Evolutionary conservation across 2,113 vertebrate genomes (phyloP), one percentile per base, ranked within the genome.

Genomic region (Chlamydotis undulata): DNA sequence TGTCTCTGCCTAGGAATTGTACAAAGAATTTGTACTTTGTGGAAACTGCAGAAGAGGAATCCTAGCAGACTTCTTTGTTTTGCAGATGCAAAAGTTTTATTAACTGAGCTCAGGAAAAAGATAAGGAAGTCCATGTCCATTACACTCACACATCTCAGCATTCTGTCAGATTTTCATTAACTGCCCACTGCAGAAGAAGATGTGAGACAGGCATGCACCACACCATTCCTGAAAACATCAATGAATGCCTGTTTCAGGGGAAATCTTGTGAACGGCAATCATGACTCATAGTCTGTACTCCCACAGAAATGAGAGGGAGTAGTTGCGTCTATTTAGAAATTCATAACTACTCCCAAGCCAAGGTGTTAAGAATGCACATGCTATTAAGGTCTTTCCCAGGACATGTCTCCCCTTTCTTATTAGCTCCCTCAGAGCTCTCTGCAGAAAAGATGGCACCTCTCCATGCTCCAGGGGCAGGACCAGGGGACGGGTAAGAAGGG

Each of bases 401-500:
- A 65, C 31, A 67, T 35, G 8, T 68, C 10, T 63, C 17, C 18
- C 39, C 8, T 33, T 76, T 55, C n/a, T 65, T 52, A 22, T 14
- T 37, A 69, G 22, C 28, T 50, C 35, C 15, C 17, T 23, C 2
- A 1, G 47, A 31, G 37, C 29, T 41, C 41, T 14, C 13, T 47
- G 19, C 7, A 43, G 35, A 61, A 52, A 10, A 67, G 35, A 47
- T 37, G 12, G 14, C 9, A 50, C 9, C 14, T 45, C 24, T 52
- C 14, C 16, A 47, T 0, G 0, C 4, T 67, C 12, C 14, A 50
- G 8, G 10, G 9, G 3, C 50, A 69, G 31, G 17, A 6, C 2
- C 10, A 7, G 23, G 12, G 4, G 1, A 3, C 1, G 4, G 4
- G 26, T 7, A 49, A 53, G 7, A 76, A 80, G 10, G 15, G 4